phyloP scores from a whole-genome alignment of 2,797 vertebrate species.

The Chaunax sp. region DNA sequence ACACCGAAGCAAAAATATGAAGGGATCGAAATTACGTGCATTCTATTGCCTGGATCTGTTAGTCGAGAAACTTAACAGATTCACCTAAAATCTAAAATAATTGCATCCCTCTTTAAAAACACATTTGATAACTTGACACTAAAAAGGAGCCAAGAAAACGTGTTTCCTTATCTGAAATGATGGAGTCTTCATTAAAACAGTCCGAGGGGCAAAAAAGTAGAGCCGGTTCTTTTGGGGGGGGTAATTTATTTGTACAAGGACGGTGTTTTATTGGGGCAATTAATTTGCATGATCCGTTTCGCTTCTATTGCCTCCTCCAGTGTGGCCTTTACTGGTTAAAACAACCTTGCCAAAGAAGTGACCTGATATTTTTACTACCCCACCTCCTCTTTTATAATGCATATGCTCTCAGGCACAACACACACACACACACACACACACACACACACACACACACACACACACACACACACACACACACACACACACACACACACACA shows the following conservation, averaged over 20 bases:
- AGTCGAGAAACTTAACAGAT: no score
- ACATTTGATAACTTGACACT: no score
- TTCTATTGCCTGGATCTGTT: no score
- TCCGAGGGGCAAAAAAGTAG: neutral
- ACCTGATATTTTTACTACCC: slow-evolving; percentile 11
- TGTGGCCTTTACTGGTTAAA: slow-evolving; percentile 56
- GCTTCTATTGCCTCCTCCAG: neutral
- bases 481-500: slow-evolving; percentile 30
- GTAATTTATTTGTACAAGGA: slow-evolving; percentile 21
- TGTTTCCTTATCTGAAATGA: no score
- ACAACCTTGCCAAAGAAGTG: slow-evolving; percentile 66
- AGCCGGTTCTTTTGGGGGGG: slow-evolving; percentile 1
- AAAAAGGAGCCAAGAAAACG: no score
- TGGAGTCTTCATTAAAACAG: slow-evolving; percentile 11
- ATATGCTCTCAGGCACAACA: slow-evolving; percentile 61
- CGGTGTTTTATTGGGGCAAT: slow-evolving; percentile 16
- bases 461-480: slow-evolving; percentile 43
- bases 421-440: slow-evolving; percentile 28
- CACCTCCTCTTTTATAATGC: slow-evolving; percentile 56
- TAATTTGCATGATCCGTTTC: slow-evolving; percentile 24
- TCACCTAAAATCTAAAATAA: no score
- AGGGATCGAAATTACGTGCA: no score
- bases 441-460: slow-evolving; percentile 36
- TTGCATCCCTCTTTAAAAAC: no score
- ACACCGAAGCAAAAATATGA: no score